Conservation (phyloP, 2,113 vertebrate species). For the Craseonycteris thonglongyai region DNA sequence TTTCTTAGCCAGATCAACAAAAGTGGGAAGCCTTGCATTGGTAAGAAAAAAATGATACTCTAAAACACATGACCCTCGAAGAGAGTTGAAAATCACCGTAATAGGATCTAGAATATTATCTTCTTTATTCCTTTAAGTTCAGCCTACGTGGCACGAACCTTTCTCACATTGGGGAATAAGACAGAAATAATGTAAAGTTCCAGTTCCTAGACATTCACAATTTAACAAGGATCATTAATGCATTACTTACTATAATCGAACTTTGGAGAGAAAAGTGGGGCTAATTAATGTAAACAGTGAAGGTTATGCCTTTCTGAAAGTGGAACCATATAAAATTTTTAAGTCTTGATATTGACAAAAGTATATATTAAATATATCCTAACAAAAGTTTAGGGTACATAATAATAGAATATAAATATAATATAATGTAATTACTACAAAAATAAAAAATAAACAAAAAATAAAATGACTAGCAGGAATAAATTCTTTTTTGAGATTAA, state of each 20-base stretch:
- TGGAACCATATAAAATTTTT: neutral
- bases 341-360: neutral
- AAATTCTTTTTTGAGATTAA: neutral
- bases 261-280: neutral
- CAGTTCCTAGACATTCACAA: neutral
- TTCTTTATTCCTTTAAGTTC: neutral
- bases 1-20: neutral
- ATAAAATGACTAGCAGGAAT: neutral
- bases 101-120: neutral
- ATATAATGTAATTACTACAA: neutral
- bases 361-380: neutral
- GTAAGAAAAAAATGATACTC: neutral
- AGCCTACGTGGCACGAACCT: neutral
- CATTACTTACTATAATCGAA: neutral
- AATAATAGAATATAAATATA: neutral
- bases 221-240: neutral
- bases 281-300: neutral
- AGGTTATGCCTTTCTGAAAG: neutral
- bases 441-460: neutral
- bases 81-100: neutral
- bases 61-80: neutral
- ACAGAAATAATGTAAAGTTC: neutral
- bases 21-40: neutral
- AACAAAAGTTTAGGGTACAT: neutral
- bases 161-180: neutral